Percentiles rank a stretch among this genome's conserved stretches.
Evolutionary conservation across 1,140 invertebrate species (phyloP).

Genomic region (Habropoda laboriosa): DNA sequence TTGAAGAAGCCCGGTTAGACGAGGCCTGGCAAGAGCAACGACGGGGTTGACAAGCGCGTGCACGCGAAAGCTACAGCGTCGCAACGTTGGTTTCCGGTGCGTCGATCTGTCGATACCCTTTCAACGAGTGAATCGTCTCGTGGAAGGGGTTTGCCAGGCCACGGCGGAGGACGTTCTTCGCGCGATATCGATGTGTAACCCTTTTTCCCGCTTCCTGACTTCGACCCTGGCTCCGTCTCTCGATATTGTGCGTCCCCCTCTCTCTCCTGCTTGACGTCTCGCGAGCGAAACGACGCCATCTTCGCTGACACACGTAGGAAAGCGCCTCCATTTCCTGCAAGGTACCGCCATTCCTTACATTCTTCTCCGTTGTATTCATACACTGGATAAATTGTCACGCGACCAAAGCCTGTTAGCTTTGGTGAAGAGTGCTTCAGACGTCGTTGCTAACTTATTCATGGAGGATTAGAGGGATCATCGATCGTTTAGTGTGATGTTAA

Average conservation of each 20-base stretch:
- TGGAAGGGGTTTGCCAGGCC: neutral
- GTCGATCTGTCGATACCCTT: constrained; percentile 69
- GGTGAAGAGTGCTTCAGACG: neutral
- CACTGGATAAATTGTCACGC: no score
- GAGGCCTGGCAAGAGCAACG: constrained; percentile 52
- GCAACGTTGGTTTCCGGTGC: constrained; percentile 59
- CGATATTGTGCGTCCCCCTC: constrained; percentile 26
- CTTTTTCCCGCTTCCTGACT: constrained; percentile 49
- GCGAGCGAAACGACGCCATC: constrained; percentile 33
- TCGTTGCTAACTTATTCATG: neutral
- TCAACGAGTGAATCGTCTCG: constrained; percentile 55
- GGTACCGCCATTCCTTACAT: constrained; percentile 12
- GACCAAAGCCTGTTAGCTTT: no score
- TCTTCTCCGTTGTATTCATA: neutral
- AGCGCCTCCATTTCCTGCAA: constrained; percentile 37
- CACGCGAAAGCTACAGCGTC: constrained; percentile 45
- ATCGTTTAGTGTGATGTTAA: neutral
- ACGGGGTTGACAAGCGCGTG: constrained; percentile 51
- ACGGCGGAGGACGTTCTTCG: neutral
- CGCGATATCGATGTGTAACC: constrained; percentile 51
- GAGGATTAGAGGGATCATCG: neutral
- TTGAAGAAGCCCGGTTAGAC: constrained; percentile 56
- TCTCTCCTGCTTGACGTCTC: constrained; percentile 7
- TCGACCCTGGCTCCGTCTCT: constrained; percentile 7
- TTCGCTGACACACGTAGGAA: constrained; percentile 12